These are phyloP conservation scores for Lasioglossum marginatum DNA, from an alignment of 2,888 invertebrate species.

Conservation along the genomic window DNA sequence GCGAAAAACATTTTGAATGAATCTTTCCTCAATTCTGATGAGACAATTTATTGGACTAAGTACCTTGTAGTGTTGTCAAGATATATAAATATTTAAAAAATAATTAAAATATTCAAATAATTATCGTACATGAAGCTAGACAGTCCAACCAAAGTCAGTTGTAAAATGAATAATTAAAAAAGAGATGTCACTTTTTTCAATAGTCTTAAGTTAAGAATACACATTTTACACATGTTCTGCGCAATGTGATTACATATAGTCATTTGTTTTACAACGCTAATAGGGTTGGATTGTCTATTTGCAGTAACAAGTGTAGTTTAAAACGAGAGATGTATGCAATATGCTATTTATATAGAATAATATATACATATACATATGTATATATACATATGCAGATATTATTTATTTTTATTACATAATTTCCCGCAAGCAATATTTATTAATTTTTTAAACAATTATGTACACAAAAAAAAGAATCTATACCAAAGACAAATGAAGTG, in stretches of 20 bases:
- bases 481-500: slow-evolving; percentile 46
- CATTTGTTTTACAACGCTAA: slow-evolving; percentile 29
- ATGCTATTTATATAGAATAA: slow-evolving; percentile 63
- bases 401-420: slow-evolving; percentile 62
- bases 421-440: slow-evolving; percentile 45
- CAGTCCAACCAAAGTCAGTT: slow-evolving; percentile 50
- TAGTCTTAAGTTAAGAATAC: slow-evolving; percentile 34
- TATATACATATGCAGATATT: slow-evolving; percentile 52
- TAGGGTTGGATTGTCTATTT: slow-evolving; percentile 60
- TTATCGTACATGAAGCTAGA: slow-evolving; percentile 38
- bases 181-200: slow-evolving; percentile 16
- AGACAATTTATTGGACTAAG: slow-evolving; percentile 53
- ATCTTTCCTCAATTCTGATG: slow-evolving; percentile 47
- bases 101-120: slow-evolving; percentile 45
- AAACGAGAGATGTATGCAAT: slow-evolving; percentile 62
- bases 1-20: slow-evolving; percentile 43
- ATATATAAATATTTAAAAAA: slow-evolving; percentile 45
- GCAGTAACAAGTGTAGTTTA: slow-evolving; percentile 49
- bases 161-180: slow-evolving; percentile 30
- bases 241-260: slow-evolving; percentile 53
- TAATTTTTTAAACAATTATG: slow-evolving; percentile 41
- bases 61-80: slow-evolving; percentile 59
- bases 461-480: slow-evolving; percentile 10
- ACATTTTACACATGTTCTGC: slow-evolving; percentile 48
- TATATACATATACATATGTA: slow-evolving; percentile 61